phyloP scores from a whole-genome alignment of 1,140 invertebrate species.

The Calliphora vicina region DNA sequence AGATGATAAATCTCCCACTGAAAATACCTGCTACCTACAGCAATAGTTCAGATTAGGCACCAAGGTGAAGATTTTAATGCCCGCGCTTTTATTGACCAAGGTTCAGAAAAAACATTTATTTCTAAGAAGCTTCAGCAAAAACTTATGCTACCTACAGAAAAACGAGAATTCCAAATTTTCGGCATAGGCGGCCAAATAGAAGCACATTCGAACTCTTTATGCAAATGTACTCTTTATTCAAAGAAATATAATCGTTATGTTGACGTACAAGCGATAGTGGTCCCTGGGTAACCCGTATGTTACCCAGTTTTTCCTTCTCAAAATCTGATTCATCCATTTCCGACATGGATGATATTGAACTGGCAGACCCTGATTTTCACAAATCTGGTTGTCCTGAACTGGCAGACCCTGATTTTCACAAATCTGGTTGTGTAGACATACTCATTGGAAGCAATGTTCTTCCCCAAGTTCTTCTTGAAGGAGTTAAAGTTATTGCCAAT shows the following conservation, averaged over 20 bases:
- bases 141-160: neutral
- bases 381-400: no score
- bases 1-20: no score
- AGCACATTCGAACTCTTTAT: neutral
- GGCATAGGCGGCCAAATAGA: neutral
- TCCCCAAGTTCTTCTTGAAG: neutral
- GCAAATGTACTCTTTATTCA: no score
- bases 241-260: no score
- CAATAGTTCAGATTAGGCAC: no score
- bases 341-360: neutral
- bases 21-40: no score
- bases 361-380: no score
- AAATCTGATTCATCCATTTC: neutral
- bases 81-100: neutral
- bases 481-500: neutral
- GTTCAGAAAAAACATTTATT: neutral
- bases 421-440: neutral
- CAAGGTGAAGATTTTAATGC: neutral
- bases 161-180: no score
- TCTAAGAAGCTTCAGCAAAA: neutral
- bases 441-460: neutral
- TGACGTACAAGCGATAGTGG: neutral
- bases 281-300: neutral
- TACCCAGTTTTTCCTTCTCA: neutral
- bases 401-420: no score